Evolutionary conservation across 2,797 vertebrate genomes (phyloP).

Genomic region (Otus scops): DNA sequence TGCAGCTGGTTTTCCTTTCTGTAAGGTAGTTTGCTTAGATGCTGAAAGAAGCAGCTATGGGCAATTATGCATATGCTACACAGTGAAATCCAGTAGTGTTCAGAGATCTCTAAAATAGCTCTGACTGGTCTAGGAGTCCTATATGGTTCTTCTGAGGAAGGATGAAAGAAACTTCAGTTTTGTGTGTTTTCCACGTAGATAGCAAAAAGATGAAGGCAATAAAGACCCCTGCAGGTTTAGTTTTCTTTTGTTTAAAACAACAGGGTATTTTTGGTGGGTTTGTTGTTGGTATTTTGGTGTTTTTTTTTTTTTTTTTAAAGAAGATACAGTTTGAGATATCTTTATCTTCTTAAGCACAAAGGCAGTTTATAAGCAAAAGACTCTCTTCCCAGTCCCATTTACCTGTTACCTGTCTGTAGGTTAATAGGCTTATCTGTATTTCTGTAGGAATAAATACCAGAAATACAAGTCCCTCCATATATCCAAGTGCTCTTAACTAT

Average conservation of each 20-base stretch:
- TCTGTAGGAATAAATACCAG: background rate
- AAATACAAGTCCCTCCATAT: background rate
- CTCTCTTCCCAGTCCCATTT: background rate
- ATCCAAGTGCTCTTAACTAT: background rate
- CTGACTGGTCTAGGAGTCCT: background rate
- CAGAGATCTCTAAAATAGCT: background rate
- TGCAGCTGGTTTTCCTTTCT: background rate
- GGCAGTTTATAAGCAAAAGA: background rate
- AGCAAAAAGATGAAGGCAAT: background rate
- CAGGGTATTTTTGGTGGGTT: background rate
- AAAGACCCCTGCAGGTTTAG: background rate
- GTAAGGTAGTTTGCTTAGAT: background rate
- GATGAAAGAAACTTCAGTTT: background rate
- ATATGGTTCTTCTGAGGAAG: background rate
- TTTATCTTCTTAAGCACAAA: background rate
- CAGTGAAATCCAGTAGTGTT: background rate
- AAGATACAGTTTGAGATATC: background rate
- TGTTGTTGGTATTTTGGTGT: background rate
- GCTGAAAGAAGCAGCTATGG: background rate
- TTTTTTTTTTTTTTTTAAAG: background rate
- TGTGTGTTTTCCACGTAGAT: background rate
- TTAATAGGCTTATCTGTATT: background rate
- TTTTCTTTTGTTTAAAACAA: background rate
- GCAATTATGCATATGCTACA: background rate
- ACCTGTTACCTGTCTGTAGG: background rate